Evolutionary conservation across 1,140 invertebrate species (phyloP), one percentile per base, ranked within the genome.

Genomic region (Oscheius sp.): DNA sequence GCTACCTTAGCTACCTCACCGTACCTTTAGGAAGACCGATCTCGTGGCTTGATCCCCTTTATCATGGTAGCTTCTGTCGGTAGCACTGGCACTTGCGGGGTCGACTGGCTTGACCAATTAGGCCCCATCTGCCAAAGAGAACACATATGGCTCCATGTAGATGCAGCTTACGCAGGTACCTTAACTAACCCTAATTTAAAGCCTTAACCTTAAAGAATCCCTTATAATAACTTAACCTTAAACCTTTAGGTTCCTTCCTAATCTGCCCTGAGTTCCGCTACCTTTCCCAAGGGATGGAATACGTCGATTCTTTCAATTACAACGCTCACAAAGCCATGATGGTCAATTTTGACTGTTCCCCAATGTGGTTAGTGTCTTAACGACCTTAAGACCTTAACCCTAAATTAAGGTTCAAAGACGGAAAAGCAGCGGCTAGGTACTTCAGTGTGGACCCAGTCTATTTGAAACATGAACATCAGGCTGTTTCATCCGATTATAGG

Each of bases 401-500:
- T 28, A 20, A 59, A 59, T 59, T 59, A 66, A 88, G 86, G 85
- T 83, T 88, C 29, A 87, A 58, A 90, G 93, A 87, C 67, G 85
- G 82, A 34, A 73, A 76, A 4, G 77, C 87, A 42, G 71, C 88
- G 83, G 90, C 82, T 79, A 84, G 85, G 62, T 93, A 94, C 0
- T 98, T 98, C 86, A 95, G 94, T 80, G 93, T 99, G 0, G 95
- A 98, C 86, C 94, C 95, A 0, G 85, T 97, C 0, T 98, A 98
- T 77, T 85, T 95, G 52, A 93, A 93, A 84, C 92, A 95, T 83
- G 91, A 87, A n/a, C 82, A 88, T 76, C 85, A 88, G 70, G 84
- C 85, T 3, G 46, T 77, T 28, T 85, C 87, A 42, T 85, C 86
- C 18, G 88, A 89, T 79, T 88, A 86, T 77, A 83, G 88, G 71